These are phyloP conservation scores for Phacellophora camtschatica DNA, from an alignment of 30 jellyfish, hydroid and myxozoan species.

Conservation along the genomic window DNA sequence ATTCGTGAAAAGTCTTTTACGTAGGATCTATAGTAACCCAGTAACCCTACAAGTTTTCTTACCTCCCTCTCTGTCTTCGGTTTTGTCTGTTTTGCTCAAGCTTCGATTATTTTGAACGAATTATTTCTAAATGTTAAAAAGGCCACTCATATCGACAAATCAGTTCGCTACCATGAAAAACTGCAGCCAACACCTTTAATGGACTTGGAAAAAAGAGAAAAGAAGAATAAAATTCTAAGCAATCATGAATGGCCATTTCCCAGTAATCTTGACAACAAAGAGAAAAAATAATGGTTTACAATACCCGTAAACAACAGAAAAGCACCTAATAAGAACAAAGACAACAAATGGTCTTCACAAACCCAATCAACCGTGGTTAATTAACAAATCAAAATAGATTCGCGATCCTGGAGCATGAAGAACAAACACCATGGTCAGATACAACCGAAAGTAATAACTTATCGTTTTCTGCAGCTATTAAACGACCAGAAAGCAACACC, in stretches of 20 bases:
- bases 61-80: too few relatives aligned
- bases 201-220: too few relatives aligned
- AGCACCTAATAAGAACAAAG: neutral
- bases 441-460: neutral
- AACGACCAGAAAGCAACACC: neutral
- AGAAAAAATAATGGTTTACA: neutral
- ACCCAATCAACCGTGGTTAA: neutral
- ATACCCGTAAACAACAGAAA: neutral
- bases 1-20: too few relatives aligned
- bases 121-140: too few relatives aligned
- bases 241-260: neutral
- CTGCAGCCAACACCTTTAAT: too few relatives aligned
- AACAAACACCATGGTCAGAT: neutral
- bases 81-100: too few relatives aligned
- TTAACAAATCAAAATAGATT: neutral
- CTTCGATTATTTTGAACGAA: too few relatives aligned
- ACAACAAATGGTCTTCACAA: neutral
- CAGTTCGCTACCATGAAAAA: too few relatives aligned
- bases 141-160: too few relatives aligned
- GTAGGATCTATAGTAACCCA: too few relatives aligned
- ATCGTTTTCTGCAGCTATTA: neutral
- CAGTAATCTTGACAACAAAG: neutral
- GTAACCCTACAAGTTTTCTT: too few relatives aligned
- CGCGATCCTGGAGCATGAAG: neutral
- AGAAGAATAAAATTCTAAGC: neutral